Base-by-base conservation (phyloP, 30 jellyfish, hydroid and myxozoan genomes). In the Sanderia malayensis region DNA sequence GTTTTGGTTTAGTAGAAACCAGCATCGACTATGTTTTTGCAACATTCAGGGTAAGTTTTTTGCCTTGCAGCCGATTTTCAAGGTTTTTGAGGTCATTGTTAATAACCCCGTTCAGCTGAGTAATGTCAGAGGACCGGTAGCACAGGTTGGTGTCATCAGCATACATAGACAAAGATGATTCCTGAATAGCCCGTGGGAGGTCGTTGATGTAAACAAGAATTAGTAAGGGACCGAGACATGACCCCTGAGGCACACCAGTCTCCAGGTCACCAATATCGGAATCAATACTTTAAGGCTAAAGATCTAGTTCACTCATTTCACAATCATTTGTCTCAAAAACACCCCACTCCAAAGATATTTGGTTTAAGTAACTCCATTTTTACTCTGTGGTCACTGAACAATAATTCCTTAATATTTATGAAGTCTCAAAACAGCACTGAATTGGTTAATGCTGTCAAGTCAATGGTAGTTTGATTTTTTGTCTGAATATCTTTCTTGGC, bases 81-180 rank as follows among this genome's bases (percentile, higher is more conserved):
- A 59, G 71, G 71, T 37, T 6, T 59, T 59, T 59, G 31, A 59
- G 71, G 33, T 18, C 37, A 17, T 59, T 37, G 24, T 59, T 59
- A 37, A 4, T 59, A 59, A 13, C 33, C 33, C 24, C 37, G 33
- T 59, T 15, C 13, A 59, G 71, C 33, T 11, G 71, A 59, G 37
- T 17, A 24, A 59, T 59, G 24, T 59, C 71, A 3, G 19, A 0
- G 11, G 71, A 59, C 24, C 33, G 71, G 24, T 21, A 24, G 71
- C 44, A 21, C 18, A 59, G 71, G 71, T 37, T 19, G 1, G 71
- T 59, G 4, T 17, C 71, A 59, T 59, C 71, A 59, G 71, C 71
- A 22, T 59, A 24, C 37, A 59, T 59, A 37, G 71, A 19, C 4
- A 59, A 31, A 1, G 34, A 17, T 31, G 71, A 59, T 19, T 31